Evolutionary conservation across 1,140 invertebrate species (phyloP), one percentile per base, ranked within the genome.

Genomic region (Drosophila watanabei): DNA sequence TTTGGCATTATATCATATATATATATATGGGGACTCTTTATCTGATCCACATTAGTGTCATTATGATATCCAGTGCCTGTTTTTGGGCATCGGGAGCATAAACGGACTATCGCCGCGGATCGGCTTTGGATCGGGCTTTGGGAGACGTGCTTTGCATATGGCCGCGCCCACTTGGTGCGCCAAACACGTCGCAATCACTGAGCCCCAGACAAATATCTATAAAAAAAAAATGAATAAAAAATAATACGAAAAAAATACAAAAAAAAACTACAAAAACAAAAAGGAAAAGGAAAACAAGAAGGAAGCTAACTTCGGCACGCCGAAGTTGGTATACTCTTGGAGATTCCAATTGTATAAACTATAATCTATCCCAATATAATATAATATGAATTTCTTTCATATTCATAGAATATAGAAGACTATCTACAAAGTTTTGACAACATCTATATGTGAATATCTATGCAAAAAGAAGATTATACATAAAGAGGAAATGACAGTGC

Each of bases 141-240:
- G 32, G 33, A n/a, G 73, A 86, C 82, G 82, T 86, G 82, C 75
- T 86, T 86, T 82, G 82, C 82, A 86, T 86, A 80, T 66, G 46
- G 57, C 65, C 70, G 39, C 77, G 71, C 77, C 82, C 72, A 85
- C 64, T 85, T 85, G 78, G 79, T 86, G 82, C 82, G 82, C 82
- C 82, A 86, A 86, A 86, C 82, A 86, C 82, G 82, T 86, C 79
- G 63, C 79, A 58, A 68, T 45, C 24, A 56, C 48, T 43, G 64
- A 37, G 37, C 68, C 48, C 48, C 68, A 69, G 68, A 71, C 63
- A 54, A 54, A 69, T n/a, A 56, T 57, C 35, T 57, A 62, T 39
- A 33, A 14, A 33, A 7, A 20, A 57, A 57, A 32, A 58, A 24
- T 11, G 6, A 48, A 59, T 60, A 30, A 39, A 59, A 45, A 39